Conservation (phyloP, 2,888 invertebrate species). For the Catocala nupta region DNA sequence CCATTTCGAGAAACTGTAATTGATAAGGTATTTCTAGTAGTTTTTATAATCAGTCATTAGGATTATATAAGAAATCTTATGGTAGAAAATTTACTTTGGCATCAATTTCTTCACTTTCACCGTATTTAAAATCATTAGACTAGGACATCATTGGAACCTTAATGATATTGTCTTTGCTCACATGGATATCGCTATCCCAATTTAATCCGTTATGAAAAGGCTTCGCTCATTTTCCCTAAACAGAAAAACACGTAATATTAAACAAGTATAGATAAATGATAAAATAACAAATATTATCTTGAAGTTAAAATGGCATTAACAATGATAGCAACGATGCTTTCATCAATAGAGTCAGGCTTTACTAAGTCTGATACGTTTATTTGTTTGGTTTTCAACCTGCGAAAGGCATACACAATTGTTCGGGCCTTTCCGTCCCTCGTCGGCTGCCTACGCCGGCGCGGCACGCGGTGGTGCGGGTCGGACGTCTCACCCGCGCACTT, state of each 20-base stretch:
- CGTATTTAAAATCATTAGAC: conserved; percentile 77
- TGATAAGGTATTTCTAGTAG: no score
- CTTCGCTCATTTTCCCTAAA: conserved; percentile 89
- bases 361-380: conserved; percentile 87
- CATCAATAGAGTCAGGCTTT: conserved; percentile 77
- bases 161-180: conserved; percentile 82
- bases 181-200: conserved; percentile 88
- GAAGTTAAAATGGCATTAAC: conserved; percentile 95
- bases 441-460: no score
- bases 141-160: conserved; percentile 90
- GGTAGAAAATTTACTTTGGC: conserved; percentile 64
- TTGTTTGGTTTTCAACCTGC: conserved; percentile 79
- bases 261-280: no score
- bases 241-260: background rate
- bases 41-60: no score
- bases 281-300: conserved; percentile 79
- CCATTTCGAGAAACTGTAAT: conserved; percentile 89
- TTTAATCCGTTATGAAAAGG: conserved; percentile 89
- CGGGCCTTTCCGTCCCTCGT: no score
- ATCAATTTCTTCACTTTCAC: conserved; percentile 66
- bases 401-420: no score
- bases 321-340: conserved; percentile 89
- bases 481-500: no score
- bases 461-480: no score
- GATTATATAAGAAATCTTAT: no score